These are phyloP conservation scores for Actinia equina DNA, from an alignment of 64 coral and sea anemone species.

Conservation along the genomic window DNA sequence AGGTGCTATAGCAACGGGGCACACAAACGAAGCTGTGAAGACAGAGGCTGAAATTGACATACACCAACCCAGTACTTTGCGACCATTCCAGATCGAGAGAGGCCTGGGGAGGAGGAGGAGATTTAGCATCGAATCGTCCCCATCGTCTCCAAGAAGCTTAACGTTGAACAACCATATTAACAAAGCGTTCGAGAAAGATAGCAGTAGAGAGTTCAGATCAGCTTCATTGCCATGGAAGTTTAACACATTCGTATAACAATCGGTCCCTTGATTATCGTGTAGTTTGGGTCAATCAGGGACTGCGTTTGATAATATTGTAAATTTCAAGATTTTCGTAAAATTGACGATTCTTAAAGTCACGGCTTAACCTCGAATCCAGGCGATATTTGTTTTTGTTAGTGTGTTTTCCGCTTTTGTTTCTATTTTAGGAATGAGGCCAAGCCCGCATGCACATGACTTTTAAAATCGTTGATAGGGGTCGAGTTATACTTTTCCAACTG, in stretches of 20 bases:
- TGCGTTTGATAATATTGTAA: too few relatives aligned
- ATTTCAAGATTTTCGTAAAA: too few relatives aligned
- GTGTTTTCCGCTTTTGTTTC: too few relatives aligned
- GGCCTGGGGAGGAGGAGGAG: neutral
- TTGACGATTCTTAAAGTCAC: too few relatives aligned
- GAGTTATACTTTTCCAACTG: too few relatives aligned
- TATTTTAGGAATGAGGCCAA: too few relatives aligned
- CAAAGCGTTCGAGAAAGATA: neutral
- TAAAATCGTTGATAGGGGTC: too few relatives aligned
- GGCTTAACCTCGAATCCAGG: too few relatives aligned
- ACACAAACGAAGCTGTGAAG: neutral
- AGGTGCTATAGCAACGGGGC: neutral
- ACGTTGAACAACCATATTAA: neutral
- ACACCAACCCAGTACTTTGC: neutral
- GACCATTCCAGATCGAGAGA: neutral
- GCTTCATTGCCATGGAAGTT: neutral
- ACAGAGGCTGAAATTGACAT: neutral
- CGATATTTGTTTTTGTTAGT: too few relatives aligned
- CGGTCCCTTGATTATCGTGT: neutral
- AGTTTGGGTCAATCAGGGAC: neutral
- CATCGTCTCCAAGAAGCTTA: neutral
- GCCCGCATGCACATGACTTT: too few relatives aligned
- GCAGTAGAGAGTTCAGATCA: neutral
- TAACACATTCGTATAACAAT: neutral
- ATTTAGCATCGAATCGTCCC: neutral